Percentiles rank a stretch among this genome's conserved stretches.
Evolutionary conservation across 2,888 invertebrate genomes (phyloP).

Genomic region (Melitaea athalia): DNA sequence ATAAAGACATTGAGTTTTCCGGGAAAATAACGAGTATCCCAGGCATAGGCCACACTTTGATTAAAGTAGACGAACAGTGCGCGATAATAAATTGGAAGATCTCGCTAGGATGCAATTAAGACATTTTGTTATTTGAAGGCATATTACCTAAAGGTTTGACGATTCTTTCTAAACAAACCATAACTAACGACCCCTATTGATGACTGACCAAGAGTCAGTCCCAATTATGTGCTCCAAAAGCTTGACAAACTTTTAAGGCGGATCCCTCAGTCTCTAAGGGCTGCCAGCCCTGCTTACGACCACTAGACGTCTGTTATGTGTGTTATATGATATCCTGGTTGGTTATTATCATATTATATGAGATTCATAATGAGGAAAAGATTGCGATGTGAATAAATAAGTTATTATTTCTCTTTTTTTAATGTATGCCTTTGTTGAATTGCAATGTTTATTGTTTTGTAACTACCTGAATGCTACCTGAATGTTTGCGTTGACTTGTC

Average conservation of each 20-base stretch:
- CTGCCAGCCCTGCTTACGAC: slow-evolving; percentile 9
- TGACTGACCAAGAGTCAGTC: too few relatives aligned
- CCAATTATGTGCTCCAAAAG: too few relatives aligned
- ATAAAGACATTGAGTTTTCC: too few relatives aligned
- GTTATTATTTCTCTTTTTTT: slow-evolving; percentile 24
- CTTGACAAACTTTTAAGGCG: neutral
- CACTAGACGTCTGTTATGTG: slow-evolving; percentile 26
- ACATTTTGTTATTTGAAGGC: too few relatives aligned
- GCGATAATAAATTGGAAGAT: too few relatives aligned
- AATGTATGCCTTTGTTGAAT: slow-evolving; percentile 5
- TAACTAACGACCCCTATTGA: too few relatives aligned
- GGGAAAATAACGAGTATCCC: too few relatives aligned
- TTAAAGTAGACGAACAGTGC: too few relatives aligned
- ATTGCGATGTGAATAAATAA: slow-evolving; percentile 29
- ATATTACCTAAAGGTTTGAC: too few relatives aligned
- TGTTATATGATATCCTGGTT: slow-evolving; percentile 33
- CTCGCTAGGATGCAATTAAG: too few relatives aligned
- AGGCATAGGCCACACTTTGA: too few relatives aligned
- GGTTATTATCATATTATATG: slow-evolving; percentile 32
- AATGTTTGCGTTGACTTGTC: neutral
- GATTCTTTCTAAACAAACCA: too few relatives aligned
- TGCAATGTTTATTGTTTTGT: slow-evolving; percentile 18
- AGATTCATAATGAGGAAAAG: slow-evolving; percentile 34
- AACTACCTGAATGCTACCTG: slow-evolving; percentile 3
- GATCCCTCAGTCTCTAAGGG: neutral